Base-by-base conservation (phyloP, 1,140 invertebrate genomes). In the Schlechtendalia chinensis region DNA sequence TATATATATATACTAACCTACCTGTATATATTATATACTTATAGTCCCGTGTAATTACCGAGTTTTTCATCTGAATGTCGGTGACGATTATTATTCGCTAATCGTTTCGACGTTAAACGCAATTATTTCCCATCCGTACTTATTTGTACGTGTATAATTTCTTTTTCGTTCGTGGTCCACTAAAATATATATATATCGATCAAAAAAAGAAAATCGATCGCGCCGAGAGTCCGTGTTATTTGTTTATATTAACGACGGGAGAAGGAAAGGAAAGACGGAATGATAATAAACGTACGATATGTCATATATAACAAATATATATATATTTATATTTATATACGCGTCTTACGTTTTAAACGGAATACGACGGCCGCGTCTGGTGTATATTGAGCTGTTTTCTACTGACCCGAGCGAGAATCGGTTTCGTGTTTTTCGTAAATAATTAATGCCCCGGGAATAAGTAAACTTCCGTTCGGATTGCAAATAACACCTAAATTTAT, bases 401-500 rank as follows among this genome's bases (percentile, higher is more conserved):
- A 72, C 69, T 72, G 69, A 72, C 69, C 69, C 54, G 54, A 72
- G 54, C 69, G 69, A n/a, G n/a, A 72, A 53, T 72, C 69, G 69
- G 69, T 72, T 72, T 72, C 54, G 69, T 54, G 50, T 72, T 72
- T 72, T 72, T 72, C 69, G 69, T 72, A 72, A 72, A 72, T 72
- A 72, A 72, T 72, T 72, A 72, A 72, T 54, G 50, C 69, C 50
- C n/a, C 24, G 53, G 53, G 69, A 72, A 72, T 72, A 72, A 53
- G 69, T 72, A 72, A 72, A 72, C 69, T 72, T 72, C 69, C 69
- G 69, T 72, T 72, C 50, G 50, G 69, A 72, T 72, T 54, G 69
- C 69, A 72, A 72, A 72, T 72, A 72, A 72, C 69, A 47, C 50
- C 69, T 72, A 72, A 72, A 72, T 72, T 72, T 72, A 72, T 72